phyloP scores from a whole-genome alignment of 2,797 vertebrate genomes.

The Scarus forsteni region DNA sequence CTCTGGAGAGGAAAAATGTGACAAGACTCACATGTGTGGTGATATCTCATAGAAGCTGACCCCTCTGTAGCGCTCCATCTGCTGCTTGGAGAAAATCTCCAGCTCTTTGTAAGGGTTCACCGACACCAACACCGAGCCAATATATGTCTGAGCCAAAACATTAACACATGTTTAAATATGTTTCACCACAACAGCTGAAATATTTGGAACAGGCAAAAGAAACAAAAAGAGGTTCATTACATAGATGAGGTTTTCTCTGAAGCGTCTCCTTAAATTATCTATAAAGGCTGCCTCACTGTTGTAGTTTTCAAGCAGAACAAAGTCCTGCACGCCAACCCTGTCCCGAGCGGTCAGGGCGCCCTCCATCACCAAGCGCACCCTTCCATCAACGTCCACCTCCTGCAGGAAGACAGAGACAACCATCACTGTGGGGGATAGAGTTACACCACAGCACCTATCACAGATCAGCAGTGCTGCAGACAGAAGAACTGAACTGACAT shows the following conservation, averaged over 20 bases:
- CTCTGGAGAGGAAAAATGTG: neutral
- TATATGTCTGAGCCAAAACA: slow-evolving; percentile 88
- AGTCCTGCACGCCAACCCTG: slow-evolving; percentile 92
- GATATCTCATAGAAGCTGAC: slow-evolving; percentile 97
- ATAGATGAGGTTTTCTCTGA: slow-evolving; percentile 92
- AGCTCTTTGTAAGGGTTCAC: slow-evolving; percentile 88
- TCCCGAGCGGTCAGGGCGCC: slow-evolving; percentile 91
- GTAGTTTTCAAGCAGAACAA: slow-evolving; percentile 91
- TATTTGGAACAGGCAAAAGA: slow-evolving; percentile 8
- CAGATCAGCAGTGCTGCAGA: neutral
- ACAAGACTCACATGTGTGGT: slow-evolving; percentile 93
- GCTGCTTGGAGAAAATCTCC: slow-evolving; percentile 91
- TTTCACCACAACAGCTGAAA: slow-evolving; percentile 22
- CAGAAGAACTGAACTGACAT: neutral
- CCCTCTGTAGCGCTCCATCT: slow-evolving; percentile 95
- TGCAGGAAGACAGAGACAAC: slow-evolving; percentile 43
- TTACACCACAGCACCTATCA: neutral
- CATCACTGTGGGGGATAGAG: neutral
- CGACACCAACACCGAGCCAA: slow-evolving; percentile 94
- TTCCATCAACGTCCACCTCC: slow-evolving; percentile 79
- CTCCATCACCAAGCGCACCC: slow-evolving; percentile 89
- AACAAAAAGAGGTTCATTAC: slow-evolving; percentile 71
- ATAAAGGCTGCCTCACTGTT: slow-evolving; percentile 92
- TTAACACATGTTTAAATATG: slow-evolving; percentile 28
- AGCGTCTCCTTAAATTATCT: slow-evolving; percentile 91